Evolutionary conservation across 2,113 vertebrate genomes (phyloP).

Genomic region (Passerina amoena): DNA sequence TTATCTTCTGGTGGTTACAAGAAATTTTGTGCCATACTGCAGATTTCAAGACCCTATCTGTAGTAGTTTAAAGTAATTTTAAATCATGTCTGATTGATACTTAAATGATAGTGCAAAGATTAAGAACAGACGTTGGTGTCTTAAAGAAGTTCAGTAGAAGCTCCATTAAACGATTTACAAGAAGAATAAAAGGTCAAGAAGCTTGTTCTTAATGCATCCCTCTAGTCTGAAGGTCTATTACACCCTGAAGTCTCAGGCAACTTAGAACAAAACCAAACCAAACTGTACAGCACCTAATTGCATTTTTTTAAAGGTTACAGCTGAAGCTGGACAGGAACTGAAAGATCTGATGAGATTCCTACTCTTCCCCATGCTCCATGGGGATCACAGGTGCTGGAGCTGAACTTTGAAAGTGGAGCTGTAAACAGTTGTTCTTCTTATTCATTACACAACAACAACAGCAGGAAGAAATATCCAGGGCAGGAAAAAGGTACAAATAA

Average conservation of each 20-base stretch:
- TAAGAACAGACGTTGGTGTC: background rate
- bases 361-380: background rate
- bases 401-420: constrained; percentile 5
- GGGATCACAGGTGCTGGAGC: background rate
- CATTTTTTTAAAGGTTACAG: constrained; percentile 52
- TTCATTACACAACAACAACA: background rate
- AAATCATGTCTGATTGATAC: background rate
- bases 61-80: background rate
- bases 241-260: background rate
- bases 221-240: constrained; percentile 11
- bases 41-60: background rate
- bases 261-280: background rate
- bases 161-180: background rate
- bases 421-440: background rate
- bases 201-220: background rate
- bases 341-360: background rate
- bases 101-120: background rate
- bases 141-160: background rate
- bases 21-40: background rate
- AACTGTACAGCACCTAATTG: constrained; percentile 33
- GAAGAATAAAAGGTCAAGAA: constrained; percentile 46
- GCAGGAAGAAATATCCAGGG: background rate
- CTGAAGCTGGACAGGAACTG: constrained; percentile 8
- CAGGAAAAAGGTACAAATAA: background rate
- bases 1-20: background rate